phyloP scores from a whole-genome alignment of 2,888 invertebrate genomes.

The Drosophila diplacantha region DNA sequence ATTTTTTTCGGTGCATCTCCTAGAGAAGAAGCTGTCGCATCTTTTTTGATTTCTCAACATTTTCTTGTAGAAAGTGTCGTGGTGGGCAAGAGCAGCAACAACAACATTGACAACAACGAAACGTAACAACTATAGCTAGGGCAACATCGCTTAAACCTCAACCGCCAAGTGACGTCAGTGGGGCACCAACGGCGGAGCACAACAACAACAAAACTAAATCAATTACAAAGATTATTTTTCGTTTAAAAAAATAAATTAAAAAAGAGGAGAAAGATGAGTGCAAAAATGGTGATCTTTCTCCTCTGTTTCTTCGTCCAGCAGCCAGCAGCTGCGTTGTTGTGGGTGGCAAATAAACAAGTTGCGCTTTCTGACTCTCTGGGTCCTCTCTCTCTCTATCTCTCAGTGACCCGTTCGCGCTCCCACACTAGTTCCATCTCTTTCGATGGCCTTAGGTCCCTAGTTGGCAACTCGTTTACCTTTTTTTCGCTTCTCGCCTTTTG shows the following conservation, averaged over 20 bases:
- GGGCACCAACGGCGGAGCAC: conserved; percentile 3
- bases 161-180: conserved; percentile 38
- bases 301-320: conserved; percentile 6
- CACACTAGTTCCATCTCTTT: conserved; percentile 29
- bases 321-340: conserved; percentile 37
- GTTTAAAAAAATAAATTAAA: conserved; percentile 26
- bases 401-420: conserved; percentile 25
- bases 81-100: conserved; percentile 49
- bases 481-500: conserved; percentile 47
- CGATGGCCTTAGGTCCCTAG: conserved; percentile 42
- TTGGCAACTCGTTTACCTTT: conserved; percentile 70
- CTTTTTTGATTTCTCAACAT: conserved; percentile 70
- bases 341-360: conserved; percentile 52
- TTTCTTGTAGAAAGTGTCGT: conserved; percentile 71
- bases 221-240: conserved; percentile 37
- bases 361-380: conserved; percentile 31
- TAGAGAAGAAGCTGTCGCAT: conserved; percentile 52
- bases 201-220: conserved; percentile 18
- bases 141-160: conserved; percentile 30
- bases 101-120: conserved; percentile 1
- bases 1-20: conserved; percentile 1
- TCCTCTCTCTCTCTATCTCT: conserved; percentile 22
- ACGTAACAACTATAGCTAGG: conserved; percentile 22
- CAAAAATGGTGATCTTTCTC: conserved; percentile 40
- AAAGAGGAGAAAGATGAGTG: conserved; percentile 27